Base-by-base conservation (phyloP, 2,888 invertebrate genomes). In the Reticulitermes lucifugus region DNA sequence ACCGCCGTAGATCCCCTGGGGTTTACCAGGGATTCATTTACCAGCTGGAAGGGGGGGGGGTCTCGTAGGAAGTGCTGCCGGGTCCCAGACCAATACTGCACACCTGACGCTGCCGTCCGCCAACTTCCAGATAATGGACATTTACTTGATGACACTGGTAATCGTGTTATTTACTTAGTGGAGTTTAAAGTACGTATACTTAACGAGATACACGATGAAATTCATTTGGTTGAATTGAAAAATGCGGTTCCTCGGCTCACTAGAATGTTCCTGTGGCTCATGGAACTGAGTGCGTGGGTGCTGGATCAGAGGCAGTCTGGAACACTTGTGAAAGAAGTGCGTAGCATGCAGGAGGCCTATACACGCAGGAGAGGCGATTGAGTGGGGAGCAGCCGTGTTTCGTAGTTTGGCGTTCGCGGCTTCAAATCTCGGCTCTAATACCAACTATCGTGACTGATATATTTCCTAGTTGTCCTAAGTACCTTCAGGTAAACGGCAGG, bases 1-100 rank as follows among this genome's bases (percentile, higher is more conserved):
- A 14, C 65, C 65, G 41, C 25, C 12, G 35, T 41, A 46, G 81
- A 81, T 81, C 81, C 70, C 81, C 29, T n/a, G 25, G 43, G 81
- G 81, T 81, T 81, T 81, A 81, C 81, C 65, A 22, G 51, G 43
- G 41, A 65, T 81, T 81, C 81, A 81, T 81, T 81, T 81, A 81
- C 81, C 65, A 77, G 77, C 77, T 73, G 2, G 18, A 6, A 6
- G 46, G 46, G 12, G 46, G 14, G 7, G 29, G 10, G 35, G 71
- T 2, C 25, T 1, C 2, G 21, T 35, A 75, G 41, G 9, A 41
- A 18, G n/a, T 77, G 77, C 77, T 77, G 46, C 77, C n/a, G 6
- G n/a, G 25, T n/a, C 25, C 65, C 65, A 9, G 5, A 0, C 65
- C n/a, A 65, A n/a, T 60, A 60, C 65, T 65, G 12, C 65, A 65